Percentiles rank a stretch among this genome's conserved stretches.
Evolutionary conservation across 2,888 invertebrate genomes (phyloP).

Genomic region (Osmoderma eremita): DNA sequence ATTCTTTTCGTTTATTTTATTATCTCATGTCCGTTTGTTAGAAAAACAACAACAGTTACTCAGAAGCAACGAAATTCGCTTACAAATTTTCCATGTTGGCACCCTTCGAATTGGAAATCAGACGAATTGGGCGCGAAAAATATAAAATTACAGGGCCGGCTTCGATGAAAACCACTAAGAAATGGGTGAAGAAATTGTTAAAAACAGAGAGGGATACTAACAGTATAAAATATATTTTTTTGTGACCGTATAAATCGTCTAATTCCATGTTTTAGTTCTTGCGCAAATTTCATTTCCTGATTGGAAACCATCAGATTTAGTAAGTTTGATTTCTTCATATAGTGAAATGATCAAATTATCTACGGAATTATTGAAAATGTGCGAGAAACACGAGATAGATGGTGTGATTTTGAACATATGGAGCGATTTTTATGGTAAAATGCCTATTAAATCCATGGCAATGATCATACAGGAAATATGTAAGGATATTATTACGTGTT

Average conservation of each 20-base stretch:
- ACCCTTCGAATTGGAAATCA: slow-evolving; percentile 7
- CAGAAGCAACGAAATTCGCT: slow-evolving; percentile 23
- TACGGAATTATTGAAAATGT: slow-evolving; percentile 8
- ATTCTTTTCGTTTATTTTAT: not conserved
- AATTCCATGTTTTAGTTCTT: slow-evolving; percentile 23
- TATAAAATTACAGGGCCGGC: slow-evolving; percentile 9
- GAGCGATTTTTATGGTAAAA: slow-evolving; percentile 18
- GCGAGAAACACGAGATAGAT: slow-evolving; percentile 21
- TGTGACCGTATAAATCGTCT: not conserved
- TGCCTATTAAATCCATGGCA: slow-evolving; percentile 15
- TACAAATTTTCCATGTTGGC: slow-evolving; percentile 19
- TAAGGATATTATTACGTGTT: not conserved
- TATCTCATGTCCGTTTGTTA: not conserved
- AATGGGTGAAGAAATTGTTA: slow-evolving; percentile 12
- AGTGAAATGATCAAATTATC: slow-evolving; percentile 22
- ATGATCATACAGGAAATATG: slow-evolving; percentile 26
- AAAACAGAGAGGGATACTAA: slow-evolving; percentile 6
- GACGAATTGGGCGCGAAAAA: not conserved
- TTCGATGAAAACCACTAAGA: slow-evolving; percentile 6
- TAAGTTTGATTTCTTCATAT: slow-evolving; percentile 27
- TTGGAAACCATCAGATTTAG: slow-evolving; percentile 23
- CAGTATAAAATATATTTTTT: not conserved
- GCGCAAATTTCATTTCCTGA: slow-evolving; percentile 20
- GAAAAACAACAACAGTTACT: slow-evolving; percentile 15
- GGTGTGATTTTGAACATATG: slow-evolving; percentile 33